Evolutionary conservation across 2,888 invertebrate genomes (phyloP).

Genomic region (Rhagonycha lutea): DNA sequence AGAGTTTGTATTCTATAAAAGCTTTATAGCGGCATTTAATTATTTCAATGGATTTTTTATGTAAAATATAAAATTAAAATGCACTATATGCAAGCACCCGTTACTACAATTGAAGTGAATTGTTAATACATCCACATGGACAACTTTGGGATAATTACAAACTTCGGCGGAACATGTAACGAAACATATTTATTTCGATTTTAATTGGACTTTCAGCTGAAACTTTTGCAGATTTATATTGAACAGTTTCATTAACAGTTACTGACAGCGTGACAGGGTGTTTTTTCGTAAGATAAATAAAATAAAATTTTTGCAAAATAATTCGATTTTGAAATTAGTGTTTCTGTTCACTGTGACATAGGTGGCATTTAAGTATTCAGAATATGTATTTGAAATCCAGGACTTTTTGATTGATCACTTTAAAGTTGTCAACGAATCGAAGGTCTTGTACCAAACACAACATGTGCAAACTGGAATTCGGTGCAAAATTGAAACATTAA

Average conservation of each 20-base stretch:
- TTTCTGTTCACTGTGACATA: not conserved
- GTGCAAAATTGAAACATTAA: too few species aligned
- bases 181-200: not conserved
- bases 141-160: not conserved
- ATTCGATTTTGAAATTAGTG: not conserved
- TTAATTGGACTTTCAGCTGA: not conserved
- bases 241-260: not conserved
- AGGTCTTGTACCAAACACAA: too few species aligned
- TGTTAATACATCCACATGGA: not conserved
- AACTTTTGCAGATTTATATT: not conserved
- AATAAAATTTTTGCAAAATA: not conserved
- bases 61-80: not conserved
- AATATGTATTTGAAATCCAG: too few species aligned
- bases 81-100: not conserved
- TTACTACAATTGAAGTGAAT: not conserved
- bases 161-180: not conserved
- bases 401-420: too few species aligned
- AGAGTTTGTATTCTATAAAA: not conserved
- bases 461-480: too few species aligned
- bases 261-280: not conserved
- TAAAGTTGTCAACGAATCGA: too few species aligned
- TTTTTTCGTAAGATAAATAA: not conserved
- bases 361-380: too few species aligned
- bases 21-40: not conserved
- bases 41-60: not conserved